Evolutionary conservation across 2,797 vertebrate species (phyloP).

Genomic region (Pipistrellus kuhlii): DNA sequence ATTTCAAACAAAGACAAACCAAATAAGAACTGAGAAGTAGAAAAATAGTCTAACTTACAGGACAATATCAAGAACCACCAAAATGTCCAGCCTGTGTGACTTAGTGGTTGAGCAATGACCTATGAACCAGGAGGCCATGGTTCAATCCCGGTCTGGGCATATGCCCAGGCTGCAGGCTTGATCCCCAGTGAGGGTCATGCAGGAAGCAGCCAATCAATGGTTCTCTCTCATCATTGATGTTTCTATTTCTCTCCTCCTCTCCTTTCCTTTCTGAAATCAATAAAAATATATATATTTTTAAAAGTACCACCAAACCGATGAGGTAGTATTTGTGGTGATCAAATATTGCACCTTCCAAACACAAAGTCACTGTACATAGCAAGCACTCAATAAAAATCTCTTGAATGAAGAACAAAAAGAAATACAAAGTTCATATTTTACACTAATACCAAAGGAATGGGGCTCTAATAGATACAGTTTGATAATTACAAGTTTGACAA

Average conservation of each 20-base stretch:
- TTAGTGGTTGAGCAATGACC: no score
- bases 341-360: not conserved
- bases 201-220: no score
- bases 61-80: not conserved
- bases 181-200: no score
- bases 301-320: not conserved
- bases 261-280: no score
- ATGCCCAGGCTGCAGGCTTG: no score
- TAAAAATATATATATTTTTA: no score
- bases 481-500: constrained; percentile 24
- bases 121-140: no score
- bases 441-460: not conserved
- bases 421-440: not conserved
- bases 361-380: not conserved
- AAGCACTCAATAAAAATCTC: not conserved
- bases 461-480: not conserved
- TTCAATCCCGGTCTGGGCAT: no score
- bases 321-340: not conserved
- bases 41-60: not conserved
- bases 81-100: not conserved
- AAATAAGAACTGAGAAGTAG: not conserved
- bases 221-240: no score
- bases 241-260: no score
- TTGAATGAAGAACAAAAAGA: not conserved
- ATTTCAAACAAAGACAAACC: constrained; percentile 24